These are phyloP conservation scores for Micrastur ruficollis DNA, from an alignment of 2,797 vertebrate species.

Conservation along the genomic window DNA sequence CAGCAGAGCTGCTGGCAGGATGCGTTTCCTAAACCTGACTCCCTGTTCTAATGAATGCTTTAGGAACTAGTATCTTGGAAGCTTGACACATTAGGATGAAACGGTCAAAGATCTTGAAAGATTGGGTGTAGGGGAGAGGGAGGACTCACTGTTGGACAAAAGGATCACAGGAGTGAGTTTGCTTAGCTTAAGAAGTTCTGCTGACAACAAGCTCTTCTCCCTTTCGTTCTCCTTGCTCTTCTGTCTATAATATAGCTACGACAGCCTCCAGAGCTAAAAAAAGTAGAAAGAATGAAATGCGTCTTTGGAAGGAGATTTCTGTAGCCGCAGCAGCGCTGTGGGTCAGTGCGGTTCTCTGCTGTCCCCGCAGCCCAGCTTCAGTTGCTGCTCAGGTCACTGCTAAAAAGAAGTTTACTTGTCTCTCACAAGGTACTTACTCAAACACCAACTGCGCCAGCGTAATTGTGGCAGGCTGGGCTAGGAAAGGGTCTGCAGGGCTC, in stretches of 20 bases:
- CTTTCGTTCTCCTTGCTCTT: not conserved
- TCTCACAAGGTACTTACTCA: not conserved
- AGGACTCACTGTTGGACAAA: not conserved
- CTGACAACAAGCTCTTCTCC: not conserved
- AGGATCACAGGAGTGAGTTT: not conserved
- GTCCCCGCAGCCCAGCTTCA: not conserved
- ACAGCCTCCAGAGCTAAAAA: not conserved
- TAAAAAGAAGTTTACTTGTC: not conserved
- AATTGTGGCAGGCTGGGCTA: not conserved
- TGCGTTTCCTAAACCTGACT: not conserved
- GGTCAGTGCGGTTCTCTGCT: not conserved
- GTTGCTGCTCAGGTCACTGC: not conserved
- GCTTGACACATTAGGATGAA: not conserved
- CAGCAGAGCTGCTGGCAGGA: not conserved
- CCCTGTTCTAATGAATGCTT: not conserved
- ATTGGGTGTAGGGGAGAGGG: not conserved
- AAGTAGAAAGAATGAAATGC: not conserved
- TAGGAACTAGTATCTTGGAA: not conserved
- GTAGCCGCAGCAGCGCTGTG: not conserved
- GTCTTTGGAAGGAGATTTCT: not conserved
- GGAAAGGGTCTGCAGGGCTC: not conserved
- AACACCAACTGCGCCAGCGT: accelerated
- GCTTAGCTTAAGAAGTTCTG: not conserved
- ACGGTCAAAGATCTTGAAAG: not conserved
- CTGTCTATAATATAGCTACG: not conserved